Evolutionary conservation across 2,113 vertebrate species (phyloP).

Genomic region (Salvator merianae): DNA sequence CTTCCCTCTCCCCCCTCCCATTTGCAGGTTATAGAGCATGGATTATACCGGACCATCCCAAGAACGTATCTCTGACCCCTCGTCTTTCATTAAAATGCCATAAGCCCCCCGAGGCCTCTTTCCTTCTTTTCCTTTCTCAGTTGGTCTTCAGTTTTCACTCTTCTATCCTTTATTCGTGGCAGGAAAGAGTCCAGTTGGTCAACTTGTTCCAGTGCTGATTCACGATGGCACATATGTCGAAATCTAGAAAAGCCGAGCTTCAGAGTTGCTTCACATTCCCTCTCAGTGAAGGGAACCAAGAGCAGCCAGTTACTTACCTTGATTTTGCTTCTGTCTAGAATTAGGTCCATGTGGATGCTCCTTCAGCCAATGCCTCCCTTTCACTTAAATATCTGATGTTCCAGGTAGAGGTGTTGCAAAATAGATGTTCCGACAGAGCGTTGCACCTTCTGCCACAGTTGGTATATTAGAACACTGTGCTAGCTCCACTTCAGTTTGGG

Average conservation of each 20-base stretch:
- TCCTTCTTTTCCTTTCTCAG: neutral
- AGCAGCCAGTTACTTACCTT: neutral
- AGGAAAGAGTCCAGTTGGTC: too few relatives aligned
- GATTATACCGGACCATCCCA: neutral
- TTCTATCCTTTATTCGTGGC: neutral
- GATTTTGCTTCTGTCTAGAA: too few relatives aligned
- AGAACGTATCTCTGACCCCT: neutral
- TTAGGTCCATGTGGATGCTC: too few relatives aligned
- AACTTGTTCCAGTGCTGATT: neutral
- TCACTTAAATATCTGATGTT: too few relatives aligned
- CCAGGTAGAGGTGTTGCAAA: neutral
- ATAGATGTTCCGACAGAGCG: neutral
- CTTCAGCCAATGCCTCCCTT: too few relatives aligned
- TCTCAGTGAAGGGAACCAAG: neutral
- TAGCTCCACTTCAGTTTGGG: too few relatives aligned
- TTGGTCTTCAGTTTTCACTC: neutral
- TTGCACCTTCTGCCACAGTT: too few relatives aligned
- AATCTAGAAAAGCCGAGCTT: too few relatives aligned
- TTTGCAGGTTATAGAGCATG: conserved; percentile 19
- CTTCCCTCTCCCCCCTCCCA: neutral
- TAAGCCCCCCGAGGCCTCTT: neutral
- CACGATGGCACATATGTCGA: too few relatives aligned
- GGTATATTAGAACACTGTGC: too few relatives aligned
- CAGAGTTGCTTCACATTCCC: too few relatives aligned
- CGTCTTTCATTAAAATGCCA: conserved; percentile 4